Percentiles rank a stretch among this genome's conserved stretches.
Conservation (phyloP, 2,888 invertebrate species). For the Ophion ellenae region DNA sequence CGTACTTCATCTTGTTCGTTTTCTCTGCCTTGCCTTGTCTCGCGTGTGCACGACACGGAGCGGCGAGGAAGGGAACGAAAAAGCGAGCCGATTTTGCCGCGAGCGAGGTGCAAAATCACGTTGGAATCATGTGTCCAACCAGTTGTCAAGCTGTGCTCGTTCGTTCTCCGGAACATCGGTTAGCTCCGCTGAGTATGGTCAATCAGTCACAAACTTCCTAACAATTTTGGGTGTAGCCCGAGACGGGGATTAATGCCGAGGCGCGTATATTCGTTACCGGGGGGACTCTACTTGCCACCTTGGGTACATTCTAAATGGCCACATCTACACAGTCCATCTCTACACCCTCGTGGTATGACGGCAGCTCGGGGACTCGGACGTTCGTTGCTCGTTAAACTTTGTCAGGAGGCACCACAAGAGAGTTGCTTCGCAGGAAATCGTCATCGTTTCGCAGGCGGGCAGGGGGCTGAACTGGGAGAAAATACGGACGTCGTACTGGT, state of each 20-base stretch:
- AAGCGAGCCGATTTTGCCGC: not conserved
- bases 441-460: not conserved
- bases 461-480: not conserved
- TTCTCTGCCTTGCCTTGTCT: not conserved
- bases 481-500: constrained; percentile 22
- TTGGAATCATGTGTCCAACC: constrained; percentile 4
- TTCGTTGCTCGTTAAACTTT: constrained; percentile 57
- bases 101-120: constrained; percentile 13
- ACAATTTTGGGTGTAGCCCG: constrained; percentile 28
- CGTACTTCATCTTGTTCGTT: not conserved
- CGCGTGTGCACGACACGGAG: not conserved
- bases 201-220: constrained; percentile 48
- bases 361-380: constrained; percentile 56
- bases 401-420: constrained; percentile 26
- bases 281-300: constrained; percentile 37
- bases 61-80: not conserved
- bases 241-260: not conserved
- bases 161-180: not conserved
- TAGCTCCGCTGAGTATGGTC: constrained; percentile 19
- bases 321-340: constrained; percentile 17
- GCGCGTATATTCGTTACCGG: constrained; percentile 11
- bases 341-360: constrained; percentile 20
- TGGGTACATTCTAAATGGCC: constrained; percentile 35
- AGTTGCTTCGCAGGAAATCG: constrained; percentile 43
- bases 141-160: constrained; percentile 13